Evolutionary conservation across 2,888 invertebrate genomes (phyloP), one percentile per base, ranked within the genome.

Genomic region (Drosophila stalkeri): DNA sequence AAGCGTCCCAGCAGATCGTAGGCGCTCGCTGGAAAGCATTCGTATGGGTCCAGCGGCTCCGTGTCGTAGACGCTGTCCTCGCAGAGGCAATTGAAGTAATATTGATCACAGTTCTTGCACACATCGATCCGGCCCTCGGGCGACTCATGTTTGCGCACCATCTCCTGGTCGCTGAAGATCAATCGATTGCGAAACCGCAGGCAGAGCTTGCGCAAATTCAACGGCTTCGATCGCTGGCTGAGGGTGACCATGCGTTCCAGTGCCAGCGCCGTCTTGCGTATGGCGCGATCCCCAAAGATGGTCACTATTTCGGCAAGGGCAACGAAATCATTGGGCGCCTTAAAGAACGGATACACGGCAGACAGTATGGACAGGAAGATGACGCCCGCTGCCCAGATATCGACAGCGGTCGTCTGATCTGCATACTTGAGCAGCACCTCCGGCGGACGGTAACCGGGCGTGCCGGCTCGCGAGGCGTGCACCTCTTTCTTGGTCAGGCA

Each of bases 361-460:
- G 96, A 96, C 43, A 98, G 94, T 78, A 97, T 94, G 59, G 96
- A 95, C 7, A 97, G 93, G 90, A 98, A 95, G 82, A 98, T 97
- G 57, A 98, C 96, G 67, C 98, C 98, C 49, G 95, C 95, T 56
- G 98, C 97, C 98, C 98, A 98, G 86, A 97, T 94, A 93, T 98
- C 98, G 79, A 98, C 96, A 72, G 96, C 97, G 86, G 97, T 96
- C 39, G 96, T 96, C 94, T 98, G 98, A 72, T 95, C 94, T n/a
- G 95, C 94, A 92, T 95, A 95, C 93, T 97, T 97, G 37, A 98
- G 94, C 80, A 97, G 93, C 83, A 97, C 97, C 94, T 97, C 98
- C 0, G 98, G 98, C 63, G 98, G 97, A 35, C 98, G 94, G 93
- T 97, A 98, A 41, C 98, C 98, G 61, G 97, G 97, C 51, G 98